phyloP scores from a whole-genome alignment of 2,888 invertebrate species.

The Drosophila gaucha region DNA sequence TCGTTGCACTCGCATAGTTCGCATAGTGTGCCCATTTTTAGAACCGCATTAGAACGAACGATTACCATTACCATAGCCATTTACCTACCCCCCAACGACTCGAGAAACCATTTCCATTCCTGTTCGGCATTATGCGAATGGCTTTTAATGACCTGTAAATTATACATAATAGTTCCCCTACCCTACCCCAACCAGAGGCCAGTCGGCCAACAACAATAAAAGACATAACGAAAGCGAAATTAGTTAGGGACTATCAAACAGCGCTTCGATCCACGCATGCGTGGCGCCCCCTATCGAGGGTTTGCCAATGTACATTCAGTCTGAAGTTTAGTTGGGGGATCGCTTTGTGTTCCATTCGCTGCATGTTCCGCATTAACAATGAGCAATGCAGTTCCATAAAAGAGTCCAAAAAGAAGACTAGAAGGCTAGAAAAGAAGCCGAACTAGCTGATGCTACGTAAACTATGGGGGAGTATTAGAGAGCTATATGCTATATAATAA shows the following conservation, averaged over 20 bases:
- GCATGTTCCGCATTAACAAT: conserved; percentile 57
- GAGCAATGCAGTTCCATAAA: conserved; percentile 23
- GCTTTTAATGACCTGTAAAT: conserved; percentile 65
- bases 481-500: not conserved
- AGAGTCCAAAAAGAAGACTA: not conserved
- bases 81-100: not conserved
- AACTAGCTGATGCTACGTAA: conserved; percentile 18
- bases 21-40: conserved; percentile 26
- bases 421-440: not conserved
- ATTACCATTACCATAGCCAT: conserved; percentile 46
- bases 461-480: too few relatives aligned
- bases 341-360: conserved; percentile 17
- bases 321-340: conserved; percentile 3
- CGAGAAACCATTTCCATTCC: conserved; percentile 11
- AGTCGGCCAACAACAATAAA: conserved; percentile 33
- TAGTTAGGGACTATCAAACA: conserved; percentile 37
- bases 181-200: conserved; percentile 43
- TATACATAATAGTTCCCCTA: conserved; percentile 55
- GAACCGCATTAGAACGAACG: conserved; percentile 30
- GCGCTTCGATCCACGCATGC: conserved; percentile 47
- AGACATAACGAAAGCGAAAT: conserved; percentile 51
- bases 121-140: conserved; percentile 43
- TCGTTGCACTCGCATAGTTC: conserved; percentile 29
- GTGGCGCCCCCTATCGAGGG: conserved; percentile 46
- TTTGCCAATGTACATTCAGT: not conserved